A percentile compares a stretch with the other conserved stretches of the same genome.
phyloP scores from a whole-genome alignment of 1,140 invertebrate species.

The Tetramorium alpestre region DNA sequence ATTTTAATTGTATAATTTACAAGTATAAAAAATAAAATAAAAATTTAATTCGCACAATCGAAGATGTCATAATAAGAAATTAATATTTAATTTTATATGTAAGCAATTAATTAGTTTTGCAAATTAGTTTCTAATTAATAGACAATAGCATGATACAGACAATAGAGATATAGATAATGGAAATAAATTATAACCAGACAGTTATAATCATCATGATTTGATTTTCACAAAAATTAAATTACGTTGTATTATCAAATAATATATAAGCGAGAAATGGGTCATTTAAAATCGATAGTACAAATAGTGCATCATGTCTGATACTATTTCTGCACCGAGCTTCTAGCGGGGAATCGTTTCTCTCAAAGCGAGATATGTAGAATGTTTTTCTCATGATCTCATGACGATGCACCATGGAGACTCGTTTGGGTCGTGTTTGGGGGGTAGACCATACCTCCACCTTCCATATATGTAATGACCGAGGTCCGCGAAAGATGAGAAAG shows the following conservation, averaged over 20 bases:
- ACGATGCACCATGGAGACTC: constrained; percentile 62
- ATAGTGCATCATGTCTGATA: background rate
- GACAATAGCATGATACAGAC: too few species aligned
- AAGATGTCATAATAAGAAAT: background rate
- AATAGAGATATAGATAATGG: background rate
- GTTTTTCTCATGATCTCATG: constrained; percentile 73
- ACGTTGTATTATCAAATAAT: constrained; percentile 12
- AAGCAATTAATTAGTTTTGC: background rate
- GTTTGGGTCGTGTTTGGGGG: constrained; percentile 69
- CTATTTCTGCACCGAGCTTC: background rate
- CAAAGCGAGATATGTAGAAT: constrained; percentile 41
- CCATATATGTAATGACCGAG: constrained; percentile 80
- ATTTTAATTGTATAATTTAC: background rate
- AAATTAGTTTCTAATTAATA: background rate
- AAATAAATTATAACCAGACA: background rate
- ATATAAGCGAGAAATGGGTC: background rate
- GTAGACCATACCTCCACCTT: constrained; percentile 75
- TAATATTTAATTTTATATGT: background rate
- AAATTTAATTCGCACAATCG: background rate
- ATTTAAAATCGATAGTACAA: background rate
- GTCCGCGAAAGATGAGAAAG: constrained; percentile 38
- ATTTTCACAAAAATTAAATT: background rate
- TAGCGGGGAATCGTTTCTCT: constrained; percentile 14
- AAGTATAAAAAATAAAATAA: too few species aligned
- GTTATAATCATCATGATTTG: background rate